Conservation (phyloP, 2,113 vertebrate species). For the Prionailurus bengalensis region DNA sequence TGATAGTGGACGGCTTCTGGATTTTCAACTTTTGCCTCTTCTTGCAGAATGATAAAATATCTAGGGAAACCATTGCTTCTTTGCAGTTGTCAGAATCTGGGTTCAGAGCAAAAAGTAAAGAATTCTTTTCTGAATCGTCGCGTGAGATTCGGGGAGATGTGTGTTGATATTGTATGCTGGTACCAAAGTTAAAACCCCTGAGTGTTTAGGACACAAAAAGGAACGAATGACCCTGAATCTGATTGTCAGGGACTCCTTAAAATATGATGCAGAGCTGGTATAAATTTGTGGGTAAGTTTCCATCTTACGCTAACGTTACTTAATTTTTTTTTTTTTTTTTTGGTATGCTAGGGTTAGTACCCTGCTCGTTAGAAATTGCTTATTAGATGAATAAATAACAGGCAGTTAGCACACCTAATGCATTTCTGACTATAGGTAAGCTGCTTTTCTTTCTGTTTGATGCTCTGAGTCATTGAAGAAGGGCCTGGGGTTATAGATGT, state of each 20-base stretch:
- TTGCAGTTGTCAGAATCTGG: not conserved
- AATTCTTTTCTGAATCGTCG: not conserved
- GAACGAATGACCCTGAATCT: too few relatives aligned
- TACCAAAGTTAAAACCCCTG: not conserved
- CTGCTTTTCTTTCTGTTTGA: not conserved
- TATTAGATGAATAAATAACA: not conserved
- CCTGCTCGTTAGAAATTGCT: not conserved
- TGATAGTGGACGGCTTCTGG: not conserved
- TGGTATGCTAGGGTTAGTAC: not conserved
- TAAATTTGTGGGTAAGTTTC: not conserved
- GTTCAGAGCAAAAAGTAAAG: conserved; percentile 75
- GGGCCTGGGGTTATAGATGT: not conserved
- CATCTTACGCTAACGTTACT: rapidly evolving
- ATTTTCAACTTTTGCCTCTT: not conserved
- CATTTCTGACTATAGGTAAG: not conserved
- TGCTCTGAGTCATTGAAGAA: not conserved
- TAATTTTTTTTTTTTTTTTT: not conserved
- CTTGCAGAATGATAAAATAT: not conserved
- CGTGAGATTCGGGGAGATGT: not conserved
- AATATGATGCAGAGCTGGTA: not conserved
- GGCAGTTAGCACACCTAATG: rapidly evolving
- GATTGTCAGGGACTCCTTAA: not conserved
- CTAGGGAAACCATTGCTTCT: not conserved
- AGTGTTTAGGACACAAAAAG: not conserved
- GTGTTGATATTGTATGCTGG: rapidly evolving